Conservation (phyloP, 2,113 vertebrate species). For the Macrotus californicus region DNA sequence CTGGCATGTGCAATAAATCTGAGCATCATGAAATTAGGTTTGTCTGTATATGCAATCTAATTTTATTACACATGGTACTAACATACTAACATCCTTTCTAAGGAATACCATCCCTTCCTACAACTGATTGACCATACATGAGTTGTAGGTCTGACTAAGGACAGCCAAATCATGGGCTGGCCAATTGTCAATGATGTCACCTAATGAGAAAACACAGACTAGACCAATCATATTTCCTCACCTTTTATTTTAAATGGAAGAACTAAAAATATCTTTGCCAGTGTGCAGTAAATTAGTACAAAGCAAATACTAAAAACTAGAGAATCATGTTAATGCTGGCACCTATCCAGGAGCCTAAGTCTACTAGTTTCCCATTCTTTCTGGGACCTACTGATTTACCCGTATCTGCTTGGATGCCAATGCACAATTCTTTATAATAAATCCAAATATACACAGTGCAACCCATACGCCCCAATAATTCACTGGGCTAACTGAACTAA, state of each 20-base stretch:
- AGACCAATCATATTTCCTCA: not conserved
- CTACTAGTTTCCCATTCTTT: not conserved
- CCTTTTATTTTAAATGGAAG: not conserved
- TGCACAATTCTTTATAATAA: not conserved
- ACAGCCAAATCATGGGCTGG: not conserved
- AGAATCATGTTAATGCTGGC: not conserved
- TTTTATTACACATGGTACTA: not conserved
- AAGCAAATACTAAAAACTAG: not conserved
- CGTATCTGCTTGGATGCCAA: not conserved
- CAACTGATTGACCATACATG: not conserved
- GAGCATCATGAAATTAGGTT: not conserved
- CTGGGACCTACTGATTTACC: not conserved
- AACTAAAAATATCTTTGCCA: not conserved
- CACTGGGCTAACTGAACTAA: not conserved
- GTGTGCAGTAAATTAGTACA: not conserved
- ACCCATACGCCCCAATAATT: not conserved
- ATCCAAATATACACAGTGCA: not conserved
- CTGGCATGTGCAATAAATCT: not conserved
- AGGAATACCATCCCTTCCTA: not conserved
- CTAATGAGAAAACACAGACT: not conserved
- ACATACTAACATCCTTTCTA: not conserved
- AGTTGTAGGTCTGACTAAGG: not conserved
- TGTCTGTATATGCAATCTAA: not conserved
- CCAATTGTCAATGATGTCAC: not conserved
- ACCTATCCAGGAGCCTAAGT: not conserved